Conservation (phyloP, 2,113 vertebrate genomes). For the Cottus gobio region DNA sequence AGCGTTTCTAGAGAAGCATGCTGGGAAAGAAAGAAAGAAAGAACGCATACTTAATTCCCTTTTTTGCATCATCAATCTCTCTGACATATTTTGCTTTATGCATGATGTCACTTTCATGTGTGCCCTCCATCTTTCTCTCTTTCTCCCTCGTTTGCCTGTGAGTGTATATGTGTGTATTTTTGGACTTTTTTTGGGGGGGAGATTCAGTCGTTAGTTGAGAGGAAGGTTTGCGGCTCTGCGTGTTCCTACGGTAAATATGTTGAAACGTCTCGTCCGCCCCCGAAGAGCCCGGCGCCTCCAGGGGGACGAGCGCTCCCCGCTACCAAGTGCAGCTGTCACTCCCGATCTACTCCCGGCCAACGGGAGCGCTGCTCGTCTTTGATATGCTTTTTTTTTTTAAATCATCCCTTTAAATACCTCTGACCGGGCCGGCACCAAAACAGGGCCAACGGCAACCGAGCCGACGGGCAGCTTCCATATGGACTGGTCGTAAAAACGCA, state of each 20-base stretch:
- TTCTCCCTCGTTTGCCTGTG: background rate
- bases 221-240: conserved; percentile 4
- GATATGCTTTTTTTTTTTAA: too few relatives aligned
- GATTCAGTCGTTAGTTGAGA: conserved; percentile 16
- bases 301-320: conserved; percentile 44
- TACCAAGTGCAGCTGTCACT: conserved; percentile 69
- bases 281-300: conserved; percentile 41
- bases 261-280: conserved; percentile 53
- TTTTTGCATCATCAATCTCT: conserved; percentile 64
- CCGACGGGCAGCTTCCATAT: background rate
- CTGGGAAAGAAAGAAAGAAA: too few relatives aligned
- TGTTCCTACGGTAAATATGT: conserved; percentile 39
- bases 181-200: background rate
- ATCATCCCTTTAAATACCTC: conserved; percentile 56
- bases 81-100: conserved; percentile 25
- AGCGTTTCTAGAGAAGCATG: conserved; percentile 62
- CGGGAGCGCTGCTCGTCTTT: conserved; percentile 32
- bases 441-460: conserved; percentile 23
- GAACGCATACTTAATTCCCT: conserved; percentile 64
- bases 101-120: conserved; percentile 39
- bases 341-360: conserved; percentile 53
- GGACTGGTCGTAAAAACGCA: conserved; percentile 24
- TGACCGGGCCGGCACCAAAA: conserved; percentile 37
- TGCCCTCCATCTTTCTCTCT: conserved; percentile 20
- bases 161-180: background rate